phyloP scores from a whole-genome alignment of 2,113 vertebrate genomes.

The Rhodinocichla rosea region DNA sequence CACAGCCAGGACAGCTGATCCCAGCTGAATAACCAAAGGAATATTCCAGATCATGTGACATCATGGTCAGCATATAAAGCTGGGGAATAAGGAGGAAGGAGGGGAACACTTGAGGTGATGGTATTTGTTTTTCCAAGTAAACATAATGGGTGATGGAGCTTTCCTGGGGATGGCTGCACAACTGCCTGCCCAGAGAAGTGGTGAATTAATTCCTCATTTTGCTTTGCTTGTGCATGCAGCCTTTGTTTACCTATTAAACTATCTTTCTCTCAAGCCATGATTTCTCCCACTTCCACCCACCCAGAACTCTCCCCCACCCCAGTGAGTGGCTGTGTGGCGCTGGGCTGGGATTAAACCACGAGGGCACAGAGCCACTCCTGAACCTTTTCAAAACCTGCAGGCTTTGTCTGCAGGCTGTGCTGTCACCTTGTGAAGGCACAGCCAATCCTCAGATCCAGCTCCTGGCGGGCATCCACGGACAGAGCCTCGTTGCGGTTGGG shows the following conservation, averaged over 20 bases:
- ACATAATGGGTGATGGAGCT: neutral
- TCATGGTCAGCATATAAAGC: neutral
- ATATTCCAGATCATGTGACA: neutral
- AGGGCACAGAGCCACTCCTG: neutral
- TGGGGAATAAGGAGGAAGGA: neutral
- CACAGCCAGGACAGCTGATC: neutral
- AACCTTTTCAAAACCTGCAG: neutral
- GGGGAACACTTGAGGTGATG: neutral
- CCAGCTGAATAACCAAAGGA: neutral
- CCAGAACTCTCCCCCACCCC: neutral
- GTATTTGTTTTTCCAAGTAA: neutral
- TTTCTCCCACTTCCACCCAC: neutral
- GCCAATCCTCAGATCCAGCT: conserved; percentile 95
- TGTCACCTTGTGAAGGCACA: conserved; percentile 94
- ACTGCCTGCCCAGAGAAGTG: neutral
- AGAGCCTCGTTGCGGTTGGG: conserved; percentile 92
- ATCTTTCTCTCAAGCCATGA: neutral
- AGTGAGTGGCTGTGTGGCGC: neutral
- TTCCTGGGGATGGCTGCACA: neutral
- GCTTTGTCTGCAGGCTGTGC: neutral
- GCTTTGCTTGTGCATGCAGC: neutral
- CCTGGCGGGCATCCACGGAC: conserved; percentile 94
- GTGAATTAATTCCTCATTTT: neutral
- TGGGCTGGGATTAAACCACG: neutral
- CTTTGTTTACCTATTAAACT: neutral